Conservation (phyloP, 2,888 invertebrate species). For the Pterobdella sp. region DNA sequence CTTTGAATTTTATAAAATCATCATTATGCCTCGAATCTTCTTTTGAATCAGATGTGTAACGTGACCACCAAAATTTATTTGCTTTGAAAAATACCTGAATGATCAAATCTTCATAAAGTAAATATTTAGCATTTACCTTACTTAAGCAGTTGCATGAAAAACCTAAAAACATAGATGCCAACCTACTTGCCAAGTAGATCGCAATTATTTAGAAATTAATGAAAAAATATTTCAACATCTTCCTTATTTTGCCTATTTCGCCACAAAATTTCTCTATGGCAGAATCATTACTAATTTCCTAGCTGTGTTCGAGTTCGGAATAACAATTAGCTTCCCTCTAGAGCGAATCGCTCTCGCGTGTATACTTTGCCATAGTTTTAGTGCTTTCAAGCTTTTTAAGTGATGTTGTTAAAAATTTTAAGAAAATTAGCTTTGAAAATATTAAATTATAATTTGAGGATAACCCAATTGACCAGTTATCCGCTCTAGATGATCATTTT, state of each 20-base stretch:
- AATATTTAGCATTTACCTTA: not conserved
- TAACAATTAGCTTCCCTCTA: not conserved
- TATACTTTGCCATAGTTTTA: not conserved
- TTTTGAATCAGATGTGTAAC: no score
- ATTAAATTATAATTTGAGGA: no score
- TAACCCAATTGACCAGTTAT: no score
- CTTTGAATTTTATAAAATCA: no score
- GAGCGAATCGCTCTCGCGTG: not conserved
- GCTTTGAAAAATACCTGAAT: no score
- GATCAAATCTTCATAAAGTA: not conserved
- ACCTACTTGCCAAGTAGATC: not conserved
- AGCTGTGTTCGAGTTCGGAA: not conserved
- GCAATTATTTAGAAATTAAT: not conserved
- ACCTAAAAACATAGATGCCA: not conserved
- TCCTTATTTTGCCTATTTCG: not conserved
- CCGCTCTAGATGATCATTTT: no score
- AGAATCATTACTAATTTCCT: constrained; percentile 13
- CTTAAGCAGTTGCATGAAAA: not conserved
- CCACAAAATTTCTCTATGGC: not conserved
- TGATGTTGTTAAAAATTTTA: no score
- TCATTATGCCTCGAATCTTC: no score
- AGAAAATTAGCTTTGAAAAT: no score
- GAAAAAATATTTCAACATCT: not conserved
- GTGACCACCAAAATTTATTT: no score
- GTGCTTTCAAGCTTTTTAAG: not conserved